Base-by-base conservation (phyloP, 2,888 invertebrate species). In the Muscina levida region DNA sequence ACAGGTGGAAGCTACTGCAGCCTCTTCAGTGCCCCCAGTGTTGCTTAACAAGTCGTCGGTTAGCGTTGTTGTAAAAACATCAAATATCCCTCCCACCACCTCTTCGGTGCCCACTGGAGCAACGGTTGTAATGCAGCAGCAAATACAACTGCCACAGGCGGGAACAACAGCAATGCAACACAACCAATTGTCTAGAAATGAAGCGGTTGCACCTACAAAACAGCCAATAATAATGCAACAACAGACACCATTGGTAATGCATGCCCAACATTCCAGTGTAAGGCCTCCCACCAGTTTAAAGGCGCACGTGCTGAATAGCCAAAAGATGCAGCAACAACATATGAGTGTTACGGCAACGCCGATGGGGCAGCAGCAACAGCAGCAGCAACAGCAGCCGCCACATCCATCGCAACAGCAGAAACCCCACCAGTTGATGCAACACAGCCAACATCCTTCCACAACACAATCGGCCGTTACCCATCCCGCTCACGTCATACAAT, bases 301-400 rank as follows among this genome's bases (percentile, higher is more conserved):
- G 85, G 93, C 93, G 1, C 93, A 93, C 82, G 93, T 94, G 2
- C 86, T 94, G 19, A 93, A 92, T 70, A 91, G 92, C 39, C 92
- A 92, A 82, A 88, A 90, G 82, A 86, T 86, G 26, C 84, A 87
- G 3, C 75, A 77, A 6, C 76, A 75, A 15, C 73, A 82, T 22
- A 73, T 26, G 26, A 2, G 26, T 22, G 5, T 65, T 67, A 26
- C 44, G n/a, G 19, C 71, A 46, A 39, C 59, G 4, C 3, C 56
- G 15, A 15, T 46, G 1, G 68, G 53, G n/a, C 59, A 77, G 26
- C 83, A 76, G 24, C 81, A 37, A 62, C 79, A 79, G 10, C 77
- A 75, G 24, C 82, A 80, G 44, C 81, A 77, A 24, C 65, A 72
- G 8, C 73, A 57, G 8, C 57, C 24, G 13, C 15, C 46, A 2